Evolutionary conservation across 2,113 vertebrate species (phyloP), one percentile per base, ranked within the genome.

Genomic region (Larimichthys polyactis): DNA sequence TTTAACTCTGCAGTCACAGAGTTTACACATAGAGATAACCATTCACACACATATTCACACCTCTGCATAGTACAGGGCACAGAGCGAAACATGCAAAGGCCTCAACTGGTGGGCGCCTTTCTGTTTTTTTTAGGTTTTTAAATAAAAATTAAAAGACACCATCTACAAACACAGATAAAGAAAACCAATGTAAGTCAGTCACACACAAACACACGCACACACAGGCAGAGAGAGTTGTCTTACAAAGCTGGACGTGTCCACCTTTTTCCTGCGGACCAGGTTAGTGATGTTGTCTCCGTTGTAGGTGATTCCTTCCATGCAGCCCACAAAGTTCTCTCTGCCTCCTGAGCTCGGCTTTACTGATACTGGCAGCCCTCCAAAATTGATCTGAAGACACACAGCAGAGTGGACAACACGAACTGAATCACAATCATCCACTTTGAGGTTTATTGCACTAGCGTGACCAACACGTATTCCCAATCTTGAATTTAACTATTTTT

Each of bases 261-360:
- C 79, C 75, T 96, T 98, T 91, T 95, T 99, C 84, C 97, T 96
- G 82, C 95, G 96, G 22, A 96, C 96, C 63, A 99, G 95, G 87
- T 96, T 97, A 7, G 98, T 99, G 84, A 99, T 99, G 89, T 99
- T 99, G 89, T 97, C 96, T 46, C 96, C 96, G 14, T 99, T 99
- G 94, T 99, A 99, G 82, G 95, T 96, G 83, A 99, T 97, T 78
- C 96, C 96, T 62, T 99, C 98, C 98, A 99, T 98, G 76, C 98
- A 99, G 83, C 98, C 98, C 78, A 97, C 96, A 93, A 99, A 99
- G 91, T 99, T 99, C 14, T 96, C 96, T 60, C 95, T 94, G 3
- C 94, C 95, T 72, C 95, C 98, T 16, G 96, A 97, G 75, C 95
- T 97, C 4, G 97, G 96, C 71, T 99, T 99, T 1, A 96, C 95